A percentile compares a stretch with the other conserved stretches of the same genome.
Conservation (phyloP, 2,797 vertebrate genomes). For the Ficedula albicollis region DNA sequence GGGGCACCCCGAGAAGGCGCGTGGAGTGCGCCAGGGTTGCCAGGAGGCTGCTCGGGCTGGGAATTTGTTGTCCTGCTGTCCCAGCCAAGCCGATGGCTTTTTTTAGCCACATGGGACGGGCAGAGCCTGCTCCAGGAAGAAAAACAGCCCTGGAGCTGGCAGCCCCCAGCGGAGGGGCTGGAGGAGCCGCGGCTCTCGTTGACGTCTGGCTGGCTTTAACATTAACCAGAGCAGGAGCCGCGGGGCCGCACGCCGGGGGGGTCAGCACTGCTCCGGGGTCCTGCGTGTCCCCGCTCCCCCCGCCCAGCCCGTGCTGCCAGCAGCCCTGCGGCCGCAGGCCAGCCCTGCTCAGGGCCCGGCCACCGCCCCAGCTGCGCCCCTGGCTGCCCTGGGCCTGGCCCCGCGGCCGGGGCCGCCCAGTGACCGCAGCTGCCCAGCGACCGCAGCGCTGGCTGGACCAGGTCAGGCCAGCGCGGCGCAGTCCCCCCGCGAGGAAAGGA, state of each 20-base stretch:
- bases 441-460: background rate
- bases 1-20: background rate
- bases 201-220: constrained; percentile 33
- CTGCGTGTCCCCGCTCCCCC: background rate
- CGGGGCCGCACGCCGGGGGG: background rate
- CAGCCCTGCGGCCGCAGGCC: background rate
- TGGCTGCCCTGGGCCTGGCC: background rate
- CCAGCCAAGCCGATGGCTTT: constrained; percentile 11
- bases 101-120: constrained; percentile 15
- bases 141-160: background rate
- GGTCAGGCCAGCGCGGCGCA: background rate
- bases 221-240: constrained; percentile 32
- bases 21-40: background rate
- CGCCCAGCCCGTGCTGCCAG: background rate
- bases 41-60: background rate
- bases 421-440: background rate
- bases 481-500: background rate
- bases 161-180: background rate
- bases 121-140: background rate
- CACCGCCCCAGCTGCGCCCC: background rate
- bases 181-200: background rate
- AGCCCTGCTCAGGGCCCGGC: background rate
- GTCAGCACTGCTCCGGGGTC: background rate
- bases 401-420: background rate
- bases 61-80: background rate